A percentile compares a stretch with the other conserved stretches of the same genome.
phyloP scores from a whole-genome alignment of 2,113 vertebrate species.

The Colossoma macropomum region DNA sequence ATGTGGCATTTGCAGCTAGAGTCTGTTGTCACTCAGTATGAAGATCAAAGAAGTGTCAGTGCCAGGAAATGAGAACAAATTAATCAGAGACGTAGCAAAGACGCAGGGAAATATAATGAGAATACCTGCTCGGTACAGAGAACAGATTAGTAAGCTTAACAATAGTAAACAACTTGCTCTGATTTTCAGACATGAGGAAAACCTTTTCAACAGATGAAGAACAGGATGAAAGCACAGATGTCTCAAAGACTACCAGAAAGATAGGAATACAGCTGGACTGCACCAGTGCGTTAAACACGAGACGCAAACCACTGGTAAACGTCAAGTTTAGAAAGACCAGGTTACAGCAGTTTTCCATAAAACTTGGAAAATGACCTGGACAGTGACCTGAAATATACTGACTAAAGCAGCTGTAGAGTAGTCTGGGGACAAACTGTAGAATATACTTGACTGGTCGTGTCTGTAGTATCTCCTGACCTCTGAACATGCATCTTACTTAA shows the following conservation, averaged over 20 bases:
- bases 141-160: no score
- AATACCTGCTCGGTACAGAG: neutral
- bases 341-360: no score
- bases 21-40: neutral
- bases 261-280: neutral
- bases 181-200: no score
- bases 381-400: neutral
- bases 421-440: neutral
- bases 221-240: no score
- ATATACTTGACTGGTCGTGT: neutral
- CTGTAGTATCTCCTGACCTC: neutral
- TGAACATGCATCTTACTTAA: neutral
- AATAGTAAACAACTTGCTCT: no score
- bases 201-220: no score
- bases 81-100: neutral
- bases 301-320: no score
- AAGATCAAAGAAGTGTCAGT: neutral
- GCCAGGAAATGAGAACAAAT: neutral
- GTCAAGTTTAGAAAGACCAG: no score
- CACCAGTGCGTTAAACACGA: no score
- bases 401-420: neutral
- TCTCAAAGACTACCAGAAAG: no score
- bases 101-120: neutral
- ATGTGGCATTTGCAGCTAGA: neutral
- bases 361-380: no score